Evolutionary conservation across 1,140 invertebrate species (phyloP).

Genomic region (Lasaia peninsularis): DNA sequence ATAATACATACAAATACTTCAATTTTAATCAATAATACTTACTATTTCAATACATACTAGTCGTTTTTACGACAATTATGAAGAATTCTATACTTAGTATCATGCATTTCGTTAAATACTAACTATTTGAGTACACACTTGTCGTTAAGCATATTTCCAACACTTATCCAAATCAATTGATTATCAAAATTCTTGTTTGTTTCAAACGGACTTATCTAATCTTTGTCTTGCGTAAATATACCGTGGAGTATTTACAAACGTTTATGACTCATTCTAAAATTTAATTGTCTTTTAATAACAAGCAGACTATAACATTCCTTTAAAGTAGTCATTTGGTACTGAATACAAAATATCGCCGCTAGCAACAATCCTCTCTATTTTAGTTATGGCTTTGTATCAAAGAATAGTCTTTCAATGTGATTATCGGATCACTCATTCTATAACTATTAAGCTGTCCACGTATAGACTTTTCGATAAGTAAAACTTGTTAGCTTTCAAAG

Average conservation of each 20-base stretch:
- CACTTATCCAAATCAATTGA: background rate
- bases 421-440: background rate
- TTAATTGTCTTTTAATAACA: background rate
- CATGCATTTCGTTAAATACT: background rate
- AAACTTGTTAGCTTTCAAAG: conserved; percentile 12
- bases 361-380: background rate
- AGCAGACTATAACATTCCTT: background rate
- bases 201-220: background rate
- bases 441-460: conserved; percentile 2
- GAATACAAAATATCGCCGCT: background rate
- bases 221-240: background rate
- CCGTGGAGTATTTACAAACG: background rate
- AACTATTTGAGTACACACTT: background rate
- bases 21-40: no score
- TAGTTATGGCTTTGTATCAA: background rate
- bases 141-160: background rate
- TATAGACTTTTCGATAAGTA: conserved; percentile 2
- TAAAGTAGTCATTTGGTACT: background rate
- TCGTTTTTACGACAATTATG: background rate
- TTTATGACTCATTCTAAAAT: background rate
- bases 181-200: background rate
- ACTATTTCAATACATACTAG: no score
- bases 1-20: no score
- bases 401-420: background rate
- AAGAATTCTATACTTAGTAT: no score